These are phyloP conservation scores for Holacanthella duospinosa DNA, from an alignment of 2,888 invertebrate genomes.

Conservation along the genomic window DNA sequence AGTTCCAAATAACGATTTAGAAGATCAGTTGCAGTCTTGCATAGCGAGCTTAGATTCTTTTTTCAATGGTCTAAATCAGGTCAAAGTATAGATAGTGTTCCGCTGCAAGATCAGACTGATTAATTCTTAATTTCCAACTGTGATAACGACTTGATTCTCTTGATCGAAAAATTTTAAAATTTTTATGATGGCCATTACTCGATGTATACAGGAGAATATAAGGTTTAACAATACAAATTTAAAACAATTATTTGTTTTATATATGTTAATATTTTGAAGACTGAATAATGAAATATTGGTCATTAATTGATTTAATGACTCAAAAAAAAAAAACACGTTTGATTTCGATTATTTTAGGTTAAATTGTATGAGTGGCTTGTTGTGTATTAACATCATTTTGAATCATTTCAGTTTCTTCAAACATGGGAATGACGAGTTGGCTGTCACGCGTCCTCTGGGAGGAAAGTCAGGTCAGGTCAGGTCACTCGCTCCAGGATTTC, in stretches of 20 bases:
- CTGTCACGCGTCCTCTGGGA: conserved; percentile 31
- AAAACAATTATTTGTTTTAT: too few relatives aligned
- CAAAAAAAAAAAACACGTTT: too few relatives aligned
- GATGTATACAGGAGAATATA: background rate
- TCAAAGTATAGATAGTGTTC: conserved; percentile 21
- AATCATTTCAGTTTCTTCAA: conserved; percentile 35
- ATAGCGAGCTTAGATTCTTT: conserved; percentile 33
- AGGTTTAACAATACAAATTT: background rate
- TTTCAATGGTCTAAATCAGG: conserved; percentile 32
- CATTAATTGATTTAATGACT: background rate
- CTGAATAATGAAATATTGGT: background rate
- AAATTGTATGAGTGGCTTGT: conserved; percentile 9
- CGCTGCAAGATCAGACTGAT: background rate
- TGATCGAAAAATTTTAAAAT: too few relatives aligned
- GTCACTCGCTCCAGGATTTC: conserved; percentile 12
- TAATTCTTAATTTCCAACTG: too few relatives aligned
- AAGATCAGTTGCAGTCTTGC: conserved; percentile 30
- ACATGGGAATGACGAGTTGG: conserved; percentile 33
- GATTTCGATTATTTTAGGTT: conserved; percentile 2
- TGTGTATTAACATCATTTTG: conserved; percentile 24
- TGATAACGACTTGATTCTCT: conserved; percentile 6
- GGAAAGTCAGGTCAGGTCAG: conserved; percentile 27
- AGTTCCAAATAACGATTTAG: background rate
- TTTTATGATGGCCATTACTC: too few relatives aligned
- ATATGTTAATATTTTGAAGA: background rate